Conservation (phyloP, 64 coral and sea anemone species). For the Montipora cactus region DNA sequence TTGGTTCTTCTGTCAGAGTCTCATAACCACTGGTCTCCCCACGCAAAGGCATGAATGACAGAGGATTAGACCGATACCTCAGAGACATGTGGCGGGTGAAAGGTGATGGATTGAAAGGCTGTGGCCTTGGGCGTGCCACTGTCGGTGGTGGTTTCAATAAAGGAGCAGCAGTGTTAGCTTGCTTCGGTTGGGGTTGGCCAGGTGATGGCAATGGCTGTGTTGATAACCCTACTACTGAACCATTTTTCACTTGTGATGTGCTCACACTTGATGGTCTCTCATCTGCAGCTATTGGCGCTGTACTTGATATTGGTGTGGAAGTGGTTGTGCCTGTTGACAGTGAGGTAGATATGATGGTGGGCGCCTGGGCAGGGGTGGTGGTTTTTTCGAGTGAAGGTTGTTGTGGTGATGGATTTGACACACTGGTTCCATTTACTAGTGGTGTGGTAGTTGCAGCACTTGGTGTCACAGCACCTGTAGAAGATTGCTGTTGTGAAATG, state of each 20-base stretch:
- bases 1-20: conserved; percentile 85
- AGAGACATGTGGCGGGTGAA: conserved; percentile 98
- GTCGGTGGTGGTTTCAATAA: conserved; percentile 81
- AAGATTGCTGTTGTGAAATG: neutral
- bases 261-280: conserved; percentile 11
- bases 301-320: conserved; percentile 2
- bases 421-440: conserved; percentile 3
- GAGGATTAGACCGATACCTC: conserved; percentile 91
- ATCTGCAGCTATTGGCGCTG: conserved; percentile 17
- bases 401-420: conserved; percentile 39
- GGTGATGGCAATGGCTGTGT: conserved; percentile 50
- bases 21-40: conserved; percentile 82
- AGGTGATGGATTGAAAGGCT: conserved; percentile 87
- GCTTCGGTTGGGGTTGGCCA: conserved; percentile 10
- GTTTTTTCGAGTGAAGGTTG: conserved; percentile 37
- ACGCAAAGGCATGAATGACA: conserved; percentile 85
- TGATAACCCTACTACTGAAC: conserved; percentile 9
- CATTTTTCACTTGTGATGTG: conserved; percentile 30
- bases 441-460: conserved; percentile 12
- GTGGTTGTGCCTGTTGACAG: neutral
- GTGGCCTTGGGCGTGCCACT: conserved; percentile 80
- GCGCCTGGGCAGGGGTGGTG: neutral
- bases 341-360: neutral
- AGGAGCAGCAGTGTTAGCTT: conserved; percentile 34
- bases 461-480: neutral